These are phyloP conservation scores for Anoncus sp. DNA, from an alignment of 2,888 invertebrate genomes.

Conservation along the genomic window DNA sequence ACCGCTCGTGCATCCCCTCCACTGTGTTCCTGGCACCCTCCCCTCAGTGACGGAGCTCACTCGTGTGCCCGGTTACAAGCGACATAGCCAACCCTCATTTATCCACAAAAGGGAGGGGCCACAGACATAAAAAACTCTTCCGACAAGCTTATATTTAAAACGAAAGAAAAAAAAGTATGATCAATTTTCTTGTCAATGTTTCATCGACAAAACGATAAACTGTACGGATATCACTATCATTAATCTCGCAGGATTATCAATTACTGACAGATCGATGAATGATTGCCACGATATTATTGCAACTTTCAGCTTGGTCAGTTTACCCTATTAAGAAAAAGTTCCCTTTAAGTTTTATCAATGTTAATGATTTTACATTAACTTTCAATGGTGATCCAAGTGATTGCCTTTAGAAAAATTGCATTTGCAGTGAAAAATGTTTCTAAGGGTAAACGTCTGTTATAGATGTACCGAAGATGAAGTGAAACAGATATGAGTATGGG, in stretches of 20 bases:
- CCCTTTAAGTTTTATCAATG: neutral
- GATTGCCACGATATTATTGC: constrained; percentile 3
- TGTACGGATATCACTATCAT: neutral
- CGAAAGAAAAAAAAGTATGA: constrained; percentile 1
- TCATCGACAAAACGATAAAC: neutral
- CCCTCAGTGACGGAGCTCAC: constrained; percentile 61
- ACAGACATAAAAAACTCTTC: constrained; percentile 55
- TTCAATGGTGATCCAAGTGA: neutral
- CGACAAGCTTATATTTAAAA: constrained; percentile 33
- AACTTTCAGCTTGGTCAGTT: neutral
- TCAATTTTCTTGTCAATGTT: constrained; percentile 8
- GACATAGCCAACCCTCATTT: constrained; percentile 59
- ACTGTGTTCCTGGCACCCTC: constrained; percentile 45
- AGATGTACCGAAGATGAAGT: too few species aligned
- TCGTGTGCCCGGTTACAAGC: constrained; percentile 72
- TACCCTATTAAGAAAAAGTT: neutral
- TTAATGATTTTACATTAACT: neutral
- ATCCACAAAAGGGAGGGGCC: constrained; percentile 71
- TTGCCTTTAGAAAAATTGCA: neutral
- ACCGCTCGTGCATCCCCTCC: constrained; percentile 72
- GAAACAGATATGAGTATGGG: too few species aligned
- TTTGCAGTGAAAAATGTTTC: neutral
- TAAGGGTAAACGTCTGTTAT: neutral
- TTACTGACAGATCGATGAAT: neutral
- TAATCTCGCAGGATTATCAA: neutral